A percentile compares a stretch with the other conserved stretches of the same genome.
Conservation (phyloP, 2,113 vertebrate species). For the Chinchilla lanigera region DNA sequence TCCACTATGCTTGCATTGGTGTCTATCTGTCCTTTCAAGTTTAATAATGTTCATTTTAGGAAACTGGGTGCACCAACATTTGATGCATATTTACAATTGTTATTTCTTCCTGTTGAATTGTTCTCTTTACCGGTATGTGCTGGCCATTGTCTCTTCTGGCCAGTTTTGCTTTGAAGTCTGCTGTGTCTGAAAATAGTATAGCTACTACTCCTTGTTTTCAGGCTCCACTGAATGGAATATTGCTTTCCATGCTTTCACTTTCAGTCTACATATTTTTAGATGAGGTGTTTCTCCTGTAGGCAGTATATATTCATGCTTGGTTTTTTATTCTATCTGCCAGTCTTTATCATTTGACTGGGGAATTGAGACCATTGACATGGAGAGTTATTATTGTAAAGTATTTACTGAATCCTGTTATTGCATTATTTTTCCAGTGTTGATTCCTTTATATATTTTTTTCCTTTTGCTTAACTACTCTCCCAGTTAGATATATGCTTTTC, state of each 20-base stretch:
- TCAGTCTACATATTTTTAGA: background rate
- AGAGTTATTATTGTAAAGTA: background rate
- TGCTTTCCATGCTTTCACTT: background rate
- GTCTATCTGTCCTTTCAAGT: background rate
- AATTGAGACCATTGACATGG: background rate
- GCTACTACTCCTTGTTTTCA: background rate
- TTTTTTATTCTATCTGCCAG: background rate
- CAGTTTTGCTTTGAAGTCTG: background rate
- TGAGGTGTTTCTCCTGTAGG: background rate
- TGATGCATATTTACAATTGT: background rate
- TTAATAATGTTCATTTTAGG: background rate
- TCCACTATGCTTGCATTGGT: background rate
- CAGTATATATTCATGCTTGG: background rate
- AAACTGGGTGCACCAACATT: background rate
- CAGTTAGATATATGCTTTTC: background rate
- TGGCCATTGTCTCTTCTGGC: background rate
- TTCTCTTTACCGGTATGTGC: background rate
- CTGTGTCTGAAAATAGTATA: background rate
- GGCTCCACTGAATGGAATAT: background rate
- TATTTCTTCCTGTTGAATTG: background rate
- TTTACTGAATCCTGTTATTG: background rate
- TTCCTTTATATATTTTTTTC: background rate
- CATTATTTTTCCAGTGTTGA: background rate
- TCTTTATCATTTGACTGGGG: background rate
- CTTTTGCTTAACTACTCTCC: background rate